Evolutionary conservation across 2,888 invertebrate species (phyloP), one percentile per base, ranked within the genome.

Genomic region (Tuta absoluta): DNA sequence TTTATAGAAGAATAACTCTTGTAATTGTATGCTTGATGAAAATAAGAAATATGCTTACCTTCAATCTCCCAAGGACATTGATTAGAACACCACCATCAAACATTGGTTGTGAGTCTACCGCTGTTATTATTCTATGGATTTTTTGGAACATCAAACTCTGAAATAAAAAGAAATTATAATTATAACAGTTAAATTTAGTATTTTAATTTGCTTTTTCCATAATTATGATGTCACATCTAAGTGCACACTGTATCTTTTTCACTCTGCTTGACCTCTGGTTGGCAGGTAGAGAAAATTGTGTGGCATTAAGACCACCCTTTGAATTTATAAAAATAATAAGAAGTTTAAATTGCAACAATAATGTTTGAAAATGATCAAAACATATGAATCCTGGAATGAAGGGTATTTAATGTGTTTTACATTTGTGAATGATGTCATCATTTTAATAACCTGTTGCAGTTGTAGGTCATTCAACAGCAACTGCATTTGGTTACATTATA

Each of bases 61-160:
- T 97, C 81, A 99, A 93, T 92, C 98, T 96, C 77, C 99, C 99
- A 75, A 99, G 93, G 63, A 99, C 99, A 93, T 97, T 97, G 75
- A 99, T 98, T 85, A 99, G 90, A 73, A 99, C 97, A 69, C 98
- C 98, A 67, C 98, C 99, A 91, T 98, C 99, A 81, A 97, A 96
- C 94, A 97, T 98, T n/a, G 99, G 99, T 87, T 99, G 99, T 61
- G 98, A 97, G 86, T 99, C 99, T 68, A 98, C 95, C 28, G 97
- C 96, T 66, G 99, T 98, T 82, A 99, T 95, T 79, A 95, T 93
- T 87, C 98, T 95, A 84, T 95, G 95, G 79, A 99, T 98, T 92
- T 96, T 97, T 93, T 97, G 96, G 93, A 99, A 98, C 71, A 95
- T 93, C 86, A 99, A 93, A 82, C 95, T 94, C 98, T 98, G 93